phyloP scores from a whole-genome alignment of 2,113 vertebrate genomes.

The Apus apus region DNA sequence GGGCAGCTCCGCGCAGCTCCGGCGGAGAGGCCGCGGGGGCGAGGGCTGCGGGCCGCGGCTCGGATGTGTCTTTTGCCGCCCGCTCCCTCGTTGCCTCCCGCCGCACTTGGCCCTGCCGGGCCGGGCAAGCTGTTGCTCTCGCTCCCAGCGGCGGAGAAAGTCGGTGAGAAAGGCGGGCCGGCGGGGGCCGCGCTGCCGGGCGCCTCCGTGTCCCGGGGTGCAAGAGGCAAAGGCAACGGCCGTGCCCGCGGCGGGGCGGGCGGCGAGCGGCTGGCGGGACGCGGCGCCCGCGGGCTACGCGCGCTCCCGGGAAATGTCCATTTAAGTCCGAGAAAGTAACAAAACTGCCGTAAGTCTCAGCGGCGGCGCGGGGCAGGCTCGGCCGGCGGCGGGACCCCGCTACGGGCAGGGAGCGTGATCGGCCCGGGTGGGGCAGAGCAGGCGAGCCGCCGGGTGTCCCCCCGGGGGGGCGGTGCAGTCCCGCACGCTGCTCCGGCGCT shows the following conservation, averaged over 20 bases:
- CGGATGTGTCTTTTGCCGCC: background rate
- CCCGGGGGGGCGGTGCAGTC: background rate
- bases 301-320: conserved; percentile 32
- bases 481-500: background rate
- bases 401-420: background rate
- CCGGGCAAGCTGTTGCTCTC: conserved; percentile 37
- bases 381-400: background rate
- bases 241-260: background rate
- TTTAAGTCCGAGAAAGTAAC: conserved; percentile 56
- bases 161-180: background rate
- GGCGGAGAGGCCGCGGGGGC: background rate
- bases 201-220: background rate
- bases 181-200: background rate
- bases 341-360: background rate
- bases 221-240: background rate
- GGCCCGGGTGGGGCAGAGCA: background rate
- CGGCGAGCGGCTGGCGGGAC: background rate
- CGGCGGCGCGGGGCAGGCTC: background rate
- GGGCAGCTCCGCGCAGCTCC: background rate
- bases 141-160: background rate
- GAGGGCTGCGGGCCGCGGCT: background rate
- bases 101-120: background rate
- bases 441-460: background rate
- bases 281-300: background rate
- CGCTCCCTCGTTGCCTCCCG: background rate